Conservation (phyloP, 2,113 vertebrate species). For the Todiramphus chloris region DNA sequence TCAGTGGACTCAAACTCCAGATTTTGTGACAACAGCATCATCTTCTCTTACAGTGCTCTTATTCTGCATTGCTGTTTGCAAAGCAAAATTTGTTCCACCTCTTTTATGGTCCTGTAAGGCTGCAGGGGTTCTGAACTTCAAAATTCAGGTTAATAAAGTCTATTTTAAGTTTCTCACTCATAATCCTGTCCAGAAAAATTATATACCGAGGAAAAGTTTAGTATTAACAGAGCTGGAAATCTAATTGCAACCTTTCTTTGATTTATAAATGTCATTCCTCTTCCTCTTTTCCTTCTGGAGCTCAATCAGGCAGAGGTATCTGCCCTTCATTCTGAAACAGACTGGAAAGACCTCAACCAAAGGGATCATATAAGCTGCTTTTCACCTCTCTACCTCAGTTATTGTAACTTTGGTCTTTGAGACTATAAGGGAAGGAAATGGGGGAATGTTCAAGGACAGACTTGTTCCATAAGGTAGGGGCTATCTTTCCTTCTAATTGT, state of each 20-base stretch:
- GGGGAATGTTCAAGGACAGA: not conserved
- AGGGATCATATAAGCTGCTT: not conserved
- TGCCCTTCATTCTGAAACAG: not conserved
- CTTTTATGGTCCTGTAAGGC: not conserved
- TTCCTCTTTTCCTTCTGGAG: not conserved
- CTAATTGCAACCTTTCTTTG: not conserved
- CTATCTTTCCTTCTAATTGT: not conserved
- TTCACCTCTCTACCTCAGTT: not conserved
- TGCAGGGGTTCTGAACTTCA: not conserved
- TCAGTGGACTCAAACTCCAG: not conserved
- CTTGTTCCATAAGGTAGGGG: not conserved
- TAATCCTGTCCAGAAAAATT: not conserved
- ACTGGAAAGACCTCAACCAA: not conserved
- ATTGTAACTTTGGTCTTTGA: not conserved
- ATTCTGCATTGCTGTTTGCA: not conserved
- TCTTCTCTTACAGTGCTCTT: not conserved
- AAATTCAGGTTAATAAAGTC: not conserved
- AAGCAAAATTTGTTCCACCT: not conserved
- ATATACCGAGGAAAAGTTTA: not conserved
- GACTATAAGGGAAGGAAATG: not conserved
- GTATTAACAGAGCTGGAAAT: not conserved
- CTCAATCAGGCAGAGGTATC: not conserved
- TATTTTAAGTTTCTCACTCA: not conserved
- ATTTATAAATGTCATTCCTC: not conserved
- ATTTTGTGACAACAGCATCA: not conserved